A percentile compares a stretch with the other conserved stretches of the same genome.
These are phyloP conservation scores for Caranx ignobilis DNA, from an alignment of 2,113 vertebrate genomes.

Conservation along the genomic window DNA sequence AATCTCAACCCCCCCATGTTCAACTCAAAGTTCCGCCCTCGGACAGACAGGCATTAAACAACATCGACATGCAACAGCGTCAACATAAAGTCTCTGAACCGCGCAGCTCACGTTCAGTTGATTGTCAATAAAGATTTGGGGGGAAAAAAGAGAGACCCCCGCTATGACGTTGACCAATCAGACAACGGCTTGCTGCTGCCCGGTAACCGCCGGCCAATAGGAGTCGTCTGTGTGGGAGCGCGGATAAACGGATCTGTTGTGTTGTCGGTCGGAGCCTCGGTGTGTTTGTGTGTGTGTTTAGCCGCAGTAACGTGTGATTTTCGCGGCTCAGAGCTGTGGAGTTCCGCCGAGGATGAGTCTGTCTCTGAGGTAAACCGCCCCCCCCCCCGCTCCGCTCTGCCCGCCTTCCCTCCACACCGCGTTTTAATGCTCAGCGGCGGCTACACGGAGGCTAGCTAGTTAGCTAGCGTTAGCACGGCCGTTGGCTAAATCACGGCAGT, in stretches of 20 bases:
- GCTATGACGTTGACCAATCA: slow-evolving; percentile 48
- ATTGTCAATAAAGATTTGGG: not conserved
- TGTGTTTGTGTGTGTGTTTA: not conserved
- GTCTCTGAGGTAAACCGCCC: slow-evolving; percentile 69
- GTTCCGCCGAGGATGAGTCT: slow-evolving; percentile 70
- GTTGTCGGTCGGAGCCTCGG: no score
- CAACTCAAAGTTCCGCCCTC: no score
- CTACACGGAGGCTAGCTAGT: not conserved
- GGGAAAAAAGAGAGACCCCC: not conserved
- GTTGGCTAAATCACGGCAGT: no score
- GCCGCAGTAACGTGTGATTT: not conserved
- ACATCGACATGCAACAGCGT: not conserved
- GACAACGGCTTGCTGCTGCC: slow-evolving; percentile 34
- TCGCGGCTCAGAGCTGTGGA: rapidly evolving
- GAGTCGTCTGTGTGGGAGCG: slow-evolving; percentile 30
- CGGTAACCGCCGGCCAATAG: slow-evolving; percentile 62
- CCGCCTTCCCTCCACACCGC: rapidly evolving
- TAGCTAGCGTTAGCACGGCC: slow-evolving; percentile 22
- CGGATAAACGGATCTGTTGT: slow-evolving; percentile 50
- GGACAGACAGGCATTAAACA: no score
- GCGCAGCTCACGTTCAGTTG: no score
- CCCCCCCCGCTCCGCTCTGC: rapidly evolving
- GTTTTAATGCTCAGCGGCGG: not conserved
- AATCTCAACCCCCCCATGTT: no score
- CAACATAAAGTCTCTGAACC: not conserved